phyloP scores from a whole-genome alignment of 1,140 invertebrate species.

The Drosophila mojavensis region DNA sequence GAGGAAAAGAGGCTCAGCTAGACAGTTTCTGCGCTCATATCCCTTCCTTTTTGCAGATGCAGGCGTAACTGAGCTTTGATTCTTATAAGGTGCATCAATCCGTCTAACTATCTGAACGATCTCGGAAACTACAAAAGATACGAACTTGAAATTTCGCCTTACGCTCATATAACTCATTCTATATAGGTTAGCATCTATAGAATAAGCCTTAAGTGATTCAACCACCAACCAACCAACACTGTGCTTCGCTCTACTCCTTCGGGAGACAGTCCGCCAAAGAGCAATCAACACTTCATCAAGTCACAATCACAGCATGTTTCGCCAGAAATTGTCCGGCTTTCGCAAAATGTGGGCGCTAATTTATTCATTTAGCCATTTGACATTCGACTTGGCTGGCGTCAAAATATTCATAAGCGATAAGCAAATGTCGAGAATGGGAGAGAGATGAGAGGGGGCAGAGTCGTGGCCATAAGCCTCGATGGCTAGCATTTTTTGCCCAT shows the following conservation, averaged over 20 bases:
- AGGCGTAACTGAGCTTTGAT: too few species aligned
- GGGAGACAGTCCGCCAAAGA: slow-evolving; percentile 17
- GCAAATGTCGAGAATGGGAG: slow-evolving; percentile 32
- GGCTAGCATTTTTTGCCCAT: background rate
- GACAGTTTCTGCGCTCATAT: too few species aligned
- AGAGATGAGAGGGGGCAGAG: slow-evolving; percentile 10
- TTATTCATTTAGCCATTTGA: slow-evolving; percentile 71
- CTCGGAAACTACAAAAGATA: too few species aligned
- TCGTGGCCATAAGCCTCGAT: slow-evolving; percentile 25
- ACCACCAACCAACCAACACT: too few species aligned
- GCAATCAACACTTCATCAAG: slow-evolving; percentile 72
- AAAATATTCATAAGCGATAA: slow-evolving; percentile 78
- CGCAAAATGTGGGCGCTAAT: slow-evolving; percentile 49
- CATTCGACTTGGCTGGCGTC: slow-evolving; percentile 58
- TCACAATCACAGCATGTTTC: slow-evolving; percentile 51
- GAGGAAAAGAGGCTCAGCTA: too few species aligned
- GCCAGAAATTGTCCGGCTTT: background rate
- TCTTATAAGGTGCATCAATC: too few species aligned
- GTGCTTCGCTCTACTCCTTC: background rate
- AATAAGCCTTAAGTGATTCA: too few species aligned
- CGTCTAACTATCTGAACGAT: too few species aligned
- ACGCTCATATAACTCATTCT: too few species aligned
- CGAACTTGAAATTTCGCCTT: too few species aligned
- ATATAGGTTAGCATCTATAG: too few species aligned
- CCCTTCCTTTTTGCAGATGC: too few species aligned